A percentile compares a stretch with the other conserved stretches of the same genome.
phyloP scores from a whole-genome alignment of 2,797 vertebrate genomes.

The Lagocephalus sceleratus region DNA sequence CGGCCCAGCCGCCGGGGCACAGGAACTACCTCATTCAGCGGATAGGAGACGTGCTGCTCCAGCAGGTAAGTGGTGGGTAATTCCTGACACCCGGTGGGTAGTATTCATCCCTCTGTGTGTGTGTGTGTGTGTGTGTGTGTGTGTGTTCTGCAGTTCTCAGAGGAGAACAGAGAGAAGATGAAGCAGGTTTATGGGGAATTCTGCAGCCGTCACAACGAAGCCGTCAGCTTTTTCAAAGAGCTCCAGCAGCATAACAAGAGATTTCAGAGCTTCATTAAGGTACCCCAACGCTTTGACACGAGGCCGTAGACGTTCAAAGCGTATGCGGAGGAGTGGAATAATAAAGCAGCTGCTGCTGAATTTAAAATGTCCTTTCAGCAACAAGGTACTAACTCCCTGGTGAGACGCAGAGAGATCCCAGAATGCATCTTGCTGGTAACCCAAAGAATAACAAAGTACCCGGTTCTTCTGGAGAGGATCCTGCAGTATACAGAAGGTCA shows the following conservation, averaged over 20 bases:
- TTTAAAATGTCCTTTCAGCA: constrained; percentile 73
- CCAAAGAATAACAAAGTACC: constrained; percentile 97
- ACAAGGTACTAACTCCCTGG: constrained; percentile 90
- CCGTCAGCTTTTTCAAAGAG: constrained; percentile 92
- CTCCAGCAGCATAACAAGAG: constrained; percentile 92
- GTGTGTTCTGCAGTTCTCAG: constrained; percentile 83
- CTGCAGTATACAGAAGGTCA: constrained; percentile 87
- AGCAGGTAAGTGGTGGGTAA: constrained; percentile 77
- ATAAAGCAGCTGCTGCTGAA: neutral
- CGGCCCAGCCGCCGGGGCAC: constrained; percentile 70
- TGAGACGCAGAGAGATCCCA: constrained; percentile 88
- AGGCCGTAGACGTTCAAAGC: too few relatives aligned
- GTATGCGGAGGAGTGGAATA: too few relatives aligned
- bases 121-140: neutral
- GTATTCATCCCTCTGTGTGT: too few relatives aligned
- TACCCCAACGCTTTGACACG: constrained; percentile 36
- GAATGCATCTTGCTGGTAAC: constrained; percentile 96
- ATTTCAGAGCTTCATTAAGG: constrained; percentile 94
- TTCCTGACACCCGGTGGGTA: neutral
- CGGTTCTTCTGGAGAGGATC: constrained; percentile 93
- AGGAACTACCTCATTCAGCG: constrained; percentile 87
- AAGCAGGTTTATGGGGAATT: constrained; percentile 92
- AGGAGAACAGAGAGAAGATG: constrained; percentile 89
- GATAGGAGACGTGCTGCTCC: constrained; percentile 88
- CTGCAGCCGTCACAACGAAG: constrained; percentile 93